phyloP scores from a whole-genome alignment of 2,888 invertebrate genomes.

The Diaperis boleti region DNA sequence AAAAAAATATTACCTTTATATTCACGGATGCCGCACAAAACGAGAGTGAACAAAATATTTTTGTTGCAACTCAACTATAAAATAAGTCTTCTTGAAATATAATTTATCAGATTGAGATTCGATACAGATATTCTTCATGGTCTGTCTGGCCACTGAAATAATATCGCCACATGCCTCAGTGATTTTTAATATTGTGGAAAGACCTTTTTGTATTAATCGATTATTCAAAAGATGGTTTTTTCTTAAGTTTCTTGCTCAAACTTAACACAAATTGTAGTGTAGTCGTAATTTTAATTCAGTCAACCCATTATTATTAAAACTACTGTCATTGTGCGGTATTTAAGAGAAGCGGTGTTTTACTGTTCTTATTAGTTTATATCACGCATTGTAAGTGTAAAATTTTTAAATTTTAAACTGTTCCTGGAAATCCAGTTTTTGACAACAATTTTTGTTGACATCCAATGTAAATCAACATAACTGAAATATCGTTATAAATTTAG shows the following conservation, averaged over 20 bases:
- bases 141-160: conserved; percentile 12
- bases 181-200: conserved; percentile 28
- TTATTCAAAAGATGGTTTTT: conserved; percentile 9
- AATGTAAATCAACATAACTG: no score
- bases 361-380: no score
- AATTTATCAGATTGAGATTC: conserved; percentile 14
- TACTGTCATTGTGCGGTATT: no score
- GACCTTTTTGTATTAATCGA: conserved; percentile 18
- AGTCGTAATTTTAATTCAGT: no score
- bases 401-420: no score
- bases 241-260: neutral
- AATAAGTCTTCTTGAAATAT: neutral
- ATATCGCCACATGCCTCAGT: conserved; percentile 29
- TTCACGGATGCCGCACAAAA: neutral
- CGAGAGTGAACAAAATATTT: neutral
- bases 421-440: no score
- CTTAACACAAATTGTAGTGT: neutral
- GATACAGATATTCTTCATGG: conserved; percentile 5
- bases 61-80: conserved; percentile 1
- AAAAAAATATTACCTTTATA: conserved; percentile 10
- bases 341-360: no score
- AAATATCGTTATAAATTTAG: no score
- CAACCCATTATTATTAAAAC: no score
- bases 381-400: no score
- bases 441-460: no score